Conservation (phyloP, 2,113 vertebrate species). For the Rhineura floridana region DNA sequence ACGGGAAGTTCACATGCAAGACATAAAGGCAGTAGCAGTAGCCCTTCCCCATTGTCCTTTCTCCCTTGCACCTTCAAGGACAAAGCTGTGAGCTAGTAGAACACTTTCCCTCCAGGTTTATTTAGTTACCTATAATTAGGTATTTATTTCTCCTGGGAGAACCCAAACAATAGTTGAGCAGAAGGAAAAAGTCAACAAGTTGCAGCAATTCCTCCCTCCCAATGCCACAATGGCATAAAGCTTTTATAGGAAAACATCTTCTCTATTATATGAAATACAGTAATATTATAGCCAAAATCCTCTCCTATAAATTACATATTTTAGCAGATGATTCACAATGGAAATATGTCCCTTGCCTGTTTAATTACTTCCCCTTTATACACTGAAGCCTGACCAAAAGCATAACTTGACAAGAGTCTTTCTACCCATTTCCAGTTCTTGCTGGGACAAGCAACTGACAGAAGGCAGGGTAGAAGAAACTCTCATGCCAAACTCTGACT, state of each 20-base stretch:
- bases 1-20: no score
- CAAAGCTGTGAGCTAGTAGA: no score
- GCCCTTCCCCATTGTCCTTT: no score
- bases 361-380: background rate
- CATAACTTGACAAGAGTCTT: background rate
- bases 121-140: no score
- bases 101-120: no score
- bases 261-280: slow-evolving; percentile 15
- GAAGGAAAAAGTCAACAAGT: background rate
- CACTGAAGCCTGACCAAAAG: background rate
- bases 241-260: background rate
- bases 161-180: background rate
- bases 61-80: no score
- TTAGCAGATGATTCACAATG: slow-evolving; percentile 11
- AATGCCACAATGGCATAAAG: background rate
- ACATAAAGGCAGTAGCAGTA: no score
- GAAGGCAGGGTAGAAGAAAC: background rate
- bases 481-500: background rate
- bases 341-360: slow-evolving; percentile 7
- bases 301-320: background rate
- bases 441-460: background rate
- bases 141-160: no score
- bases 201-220: background rate
- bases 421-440: background rate
- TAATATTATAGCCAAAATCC: slow-evolving; percentile 13